These are phyloP conservation scores for Mus spretus DNA, from an alignment of 2,797 vertebrate species.

Conservation along the genomic window DNA sequence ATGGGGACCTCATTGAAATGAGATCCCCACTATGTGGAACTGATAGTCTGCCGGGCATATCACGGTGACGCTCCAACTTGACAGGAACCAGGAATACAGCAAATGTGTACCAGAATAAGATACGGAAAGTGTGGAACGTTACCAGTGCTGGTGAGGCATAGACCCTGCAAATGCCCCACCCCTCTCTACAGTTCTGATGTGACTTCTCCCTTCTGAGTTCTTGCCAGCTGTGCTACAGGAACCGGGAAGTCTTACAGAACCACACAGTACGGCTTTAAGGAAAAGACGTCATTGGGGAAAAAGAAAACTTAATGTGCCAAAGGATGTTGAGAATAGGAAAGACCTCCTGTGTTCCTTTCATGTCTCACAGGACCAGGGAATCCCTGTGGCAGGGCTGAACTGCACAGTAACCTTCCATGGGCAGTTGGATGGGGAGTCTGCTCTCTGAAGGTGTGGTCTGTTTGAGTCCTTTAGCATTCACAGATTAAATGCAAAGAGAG, in stretches of 20 bases:
- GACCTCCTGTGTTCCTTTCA: accelerated
- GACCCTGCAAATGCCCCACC: neutral
- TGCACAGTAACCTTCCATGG: accelerated
- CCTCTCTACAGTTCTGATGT: neutral
- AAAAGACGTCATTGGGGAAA: neutral
- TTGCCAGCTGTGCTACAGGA: neutral
- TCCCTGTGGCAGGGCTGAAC: too few relatives aligned
- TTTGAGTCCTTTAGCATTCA: neutral
- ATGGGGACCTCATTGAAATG: neutral
- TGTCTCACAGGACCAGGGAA: neutral
- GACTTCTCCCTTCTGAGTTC: neutral
- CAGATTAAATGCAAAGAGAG: accelerated
- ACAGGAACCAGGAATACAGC: neutral
- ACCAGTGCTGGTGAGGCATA: neutral
- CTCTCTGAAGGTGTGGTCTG: neutral
- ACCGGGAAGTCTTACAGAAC: neutral
- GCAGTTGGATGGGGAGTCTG: neutral
- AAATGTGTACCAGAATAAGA: neutral
- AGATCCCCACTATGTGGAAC: accelerated
- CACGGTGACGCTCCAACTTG: neutral
- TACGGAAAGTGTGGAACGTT: neutral
- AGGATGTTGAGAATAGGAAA: neutral
- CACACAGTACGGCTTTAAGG: neutral
- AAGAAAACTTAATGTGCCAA: neutral
- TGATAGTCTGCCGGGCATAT: neutral